A percentile compares a stretch with the other conserved stretches of the same genome.
Evolutionary conservation across 30 jellyfish, hydroid and myxozoan species (phyloP).

Genomic region (Rhopilema esculentum): DNA sequence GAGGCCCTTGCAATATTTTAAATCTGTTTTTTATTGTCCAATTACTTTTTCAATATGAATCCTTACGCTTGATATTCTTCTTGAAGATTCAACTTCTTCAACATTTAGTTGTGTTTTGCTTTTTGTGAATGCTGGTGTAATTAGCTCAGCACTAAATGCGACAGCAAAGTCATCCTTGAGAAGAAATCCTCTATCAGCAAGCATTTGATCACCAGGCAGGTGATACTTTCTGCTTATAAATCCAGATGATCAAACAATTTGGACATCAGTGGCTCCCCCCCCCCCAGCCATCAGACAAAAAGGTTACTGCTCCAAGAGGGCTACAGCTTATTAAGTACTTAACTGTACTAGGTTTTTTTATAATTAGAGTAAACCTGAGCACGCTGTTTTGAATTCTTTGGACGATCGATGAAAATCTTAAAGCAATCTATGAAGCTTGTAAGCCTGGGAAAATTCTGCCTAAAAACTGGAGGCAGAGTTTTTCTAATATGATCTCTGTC

Average conservation of each 20-base stretch:
- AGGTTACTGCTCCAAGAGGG: constrained; percentile 71
- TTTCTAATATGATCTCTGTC: constrained; percentile 56
- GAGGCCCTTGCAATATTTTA: not conserved
- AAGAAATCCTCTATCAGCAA: constrained; percentile 72
- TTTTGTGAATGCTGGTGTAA: constrained; percentile 52
- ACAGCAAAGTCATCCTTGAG: constrained; percentile 36
- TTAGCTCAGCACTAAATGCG: constrained; percentile 42
- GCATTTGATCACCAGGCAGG: constrained; percentile 70
- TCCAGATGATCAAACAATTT: constrained; percentile 48
- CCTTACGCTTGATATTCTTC: not conserved
- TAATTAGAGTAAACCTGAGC: constrained; percentile 49
- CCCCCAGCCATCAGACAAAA: constrained; percentile 66
- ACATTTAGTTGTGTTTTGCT: constrained; percentile 41
- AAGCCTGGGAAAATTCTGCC: constrained; percentile 56
- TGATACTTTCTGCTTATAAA: constrained; percentile 21
- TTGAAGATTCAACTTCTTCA: constrained; percentile 14
- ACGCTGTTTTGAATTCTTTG: constrained; percentile 51
- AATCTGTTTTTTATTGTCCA: not conserved
- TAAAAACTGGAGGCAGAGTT: constrained; percentile 54
- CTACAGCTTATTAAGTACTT: constrained; percentile 60
- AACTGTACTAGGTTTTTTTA: constrained; percentile 59
- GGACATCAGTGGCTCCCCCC: constrained; percentile 71
- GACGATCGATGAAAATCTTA: constrained; percentile 75
- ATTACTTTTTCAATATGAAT: not conserved
- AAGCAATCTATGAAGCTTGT: constrained; percentile 70